phyloP scores from a whole-genome alignment of 2,797 vertebrate genomes.

The Chloroceryle inda region DNA sequence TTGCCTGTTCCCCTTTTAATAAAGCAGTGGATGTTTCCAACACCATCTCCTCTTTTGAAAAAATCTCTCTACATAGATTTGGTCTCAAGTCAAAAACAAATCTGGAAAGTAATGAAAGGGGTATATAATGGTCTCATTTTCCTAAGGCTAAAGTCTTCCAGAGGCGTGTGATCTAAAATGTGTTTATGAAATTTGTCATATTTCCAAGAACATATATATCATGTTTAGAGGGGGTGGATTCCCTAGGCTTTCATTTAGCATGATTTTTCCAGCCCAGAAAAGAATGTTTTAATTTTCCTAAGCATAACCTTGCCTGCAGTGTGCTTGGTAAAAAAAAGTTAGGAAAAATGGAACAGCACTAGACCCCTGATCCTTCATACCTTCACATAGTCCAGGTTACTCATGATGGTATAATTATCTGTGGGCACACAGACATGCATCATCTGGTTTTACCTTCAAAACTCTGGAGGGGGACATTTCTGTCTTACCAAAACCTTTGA shows the following conservation, averaged over 20 bases:
- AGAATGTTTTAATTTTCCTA: conserved; percentile 11
- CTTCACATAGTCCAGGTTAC: not conserved
- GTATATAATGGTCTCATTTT: conserved; percentile 38
- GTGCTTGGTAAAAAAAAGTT: not conserved
- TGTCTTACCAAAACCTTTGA: not conserved
- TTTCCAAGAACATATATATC: conserved; percentile 58
- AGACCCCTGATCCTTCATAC: not conserved
- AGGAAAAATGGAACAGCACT: not conserved
- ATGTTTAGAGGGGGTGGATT: conserved; percentile 44
- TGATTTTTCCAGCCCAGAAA: conserved; percentile 60
- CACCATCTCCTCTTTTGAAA: not conserved
- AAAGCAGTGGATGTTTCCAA: not conserved
- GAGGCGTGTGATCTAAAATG: conserved; percentile 36
- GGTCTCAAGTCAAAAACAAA: conserved; percentile 56
- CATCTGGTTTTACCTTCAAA: not conserved
- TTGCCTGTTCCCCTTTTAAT: not conserved
- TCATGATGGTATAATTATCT: not conserved
- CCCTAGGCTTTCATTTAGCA: conserved; percentile 54
- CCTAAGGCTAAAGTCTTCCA: conserved; percentile 43
- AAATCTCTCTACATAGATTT: not conserved
- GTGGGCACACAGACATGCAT: not conserved
- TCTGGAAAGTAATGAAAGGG: conserved; percentile 54
- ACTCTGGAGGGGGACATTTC: not conserved
- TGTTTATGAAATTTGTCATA: conserved; percentile 49
- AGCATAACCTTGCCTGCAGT: not conserved